A percentile compares a stretch with the other conserved stretches of the same genome.
phyloP scores from a whole-genome alignment of 2,888 invertebrate genomes.

The Oxytorus armatus region DNA sequence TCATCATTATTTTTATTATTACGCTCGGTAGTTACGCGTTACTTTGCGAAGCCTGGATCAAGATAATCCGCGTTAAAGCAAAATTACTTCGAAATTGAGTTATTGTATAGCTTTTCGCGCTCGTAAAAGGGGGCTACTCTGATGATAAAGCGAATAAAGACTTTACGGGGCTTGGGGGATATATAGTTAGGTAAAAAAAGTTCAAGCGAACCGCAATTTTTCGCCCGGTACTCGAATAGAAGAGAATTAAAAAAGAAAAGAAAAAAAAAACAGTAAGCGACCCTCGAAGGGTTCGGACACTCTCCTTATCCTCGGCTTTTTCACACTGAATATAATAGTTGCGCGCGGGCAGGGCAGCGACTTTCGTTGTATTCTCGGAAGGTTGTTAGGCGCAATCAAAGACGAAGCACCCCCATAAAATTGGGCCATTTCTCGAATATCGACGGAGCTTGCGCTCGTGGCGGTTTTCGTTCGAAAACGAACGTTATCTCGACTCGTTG shows the following conservation, averaged over 20 bases:
- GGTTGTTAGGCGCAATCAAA: conserved; percentile 42
- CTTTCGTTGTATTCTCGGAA: conserved; percentile 49
- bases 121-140: conserved; percentile 47
- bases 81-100: conserved; percentile 69
- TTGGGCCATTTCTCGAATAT: too few relatives aligned
- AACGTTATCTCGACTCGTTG: neutral
- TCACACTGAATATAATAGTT: too few relatives aligned
- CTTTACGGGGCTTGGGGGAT: conserved; percentile 57
- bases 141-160: conserved; percentile 68
- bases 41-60: conserved; percentile 21
- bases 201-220: conserved; percentile 14
- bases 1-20: conserved; percentile 49
- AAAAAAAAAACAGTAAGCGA: conserved; percentile 15
- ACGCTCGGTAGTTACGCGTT: conserved; percentile 3
- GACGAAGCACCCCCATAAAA: conserved; percentile 12
- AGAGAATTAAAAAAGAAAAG: conserved; percentile 21
- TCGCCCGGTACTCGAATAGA: conserved; percentile 4
- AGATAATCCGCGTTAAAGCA: conserved; percentile 62
- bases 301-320: conserved; percentile 24
- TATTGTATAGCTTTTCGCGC: conserved; percentile 36
- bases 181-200: conserved; percentile 30
- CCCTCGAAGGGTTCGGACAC: conserved; percentile 33
- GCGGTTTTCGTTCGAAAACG: too few relatives aligned
- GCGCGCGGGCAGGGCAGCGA: too few relatives aligned
- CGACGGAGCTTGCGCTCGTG: too few relatives aligned